These are phyloP conservation scores for Globicephala melas DNA, from an alignment of 2,113 vertebrate genomes.

Conservation along the genomic window DNA sequence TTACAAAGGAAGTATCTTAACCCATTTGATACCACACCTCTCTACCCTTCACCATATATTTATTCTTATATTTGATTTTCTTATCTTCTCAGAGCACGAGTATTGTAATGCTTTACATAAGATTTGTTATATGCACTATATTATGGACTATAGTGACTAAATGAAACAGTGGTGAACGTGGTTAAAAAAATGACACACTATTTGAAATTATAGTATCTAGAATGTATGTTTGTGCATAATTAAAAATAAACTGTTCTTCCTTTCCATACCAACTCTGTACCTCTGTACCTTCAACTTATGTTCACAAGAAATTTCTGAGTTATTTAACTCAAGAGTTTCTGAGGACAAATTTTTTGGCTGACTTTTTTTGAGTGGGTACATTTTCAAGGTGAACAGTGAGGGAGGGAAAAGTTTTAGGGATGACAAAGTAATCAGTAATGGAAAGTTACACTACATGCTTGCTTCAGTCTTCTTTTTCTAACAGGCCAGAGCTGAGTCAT, in stretches of 20 bases:
- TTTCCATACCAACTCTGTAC: not conserved
- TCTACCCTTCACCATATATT: not conserved
- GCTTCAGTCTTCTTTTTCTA: not conserved
- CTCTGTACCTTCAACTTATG: not conserved
- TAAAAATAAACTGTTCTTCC: not conserved
- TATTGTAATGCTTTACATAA: not conserved
- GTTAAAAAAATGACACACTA: not conserved
- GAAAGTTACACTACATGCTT: not conserved
- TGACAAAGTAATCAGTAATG: not conserved
- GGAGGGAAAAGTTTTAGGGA: not conserved
- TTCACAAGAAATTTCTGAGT: not conserved
- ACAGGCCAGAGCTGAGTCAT: not conserved
- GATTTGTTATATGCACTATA: not conserved
- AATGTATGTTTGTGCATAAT: not conserved
- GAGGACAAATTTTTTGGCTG: not conserved
- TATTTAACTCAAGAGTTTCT: not conserved
- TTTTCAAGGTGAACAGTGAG: not conserved
- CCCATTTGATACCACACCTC: not conserved
- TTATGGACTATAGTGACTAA: not conserved
- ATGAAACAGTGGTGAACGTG: not conserved
- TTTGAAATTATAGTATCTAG: not conserved
- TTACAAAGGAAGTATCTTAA: not conserved
- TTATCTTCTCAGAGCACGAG: not conserved
- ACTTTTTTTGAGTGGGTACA: not conserved
- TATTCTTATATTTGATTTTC: not conserved